Conservation (phyloP, 2,113 vertebrate genomes). For the Vimba vimba region DNA sequence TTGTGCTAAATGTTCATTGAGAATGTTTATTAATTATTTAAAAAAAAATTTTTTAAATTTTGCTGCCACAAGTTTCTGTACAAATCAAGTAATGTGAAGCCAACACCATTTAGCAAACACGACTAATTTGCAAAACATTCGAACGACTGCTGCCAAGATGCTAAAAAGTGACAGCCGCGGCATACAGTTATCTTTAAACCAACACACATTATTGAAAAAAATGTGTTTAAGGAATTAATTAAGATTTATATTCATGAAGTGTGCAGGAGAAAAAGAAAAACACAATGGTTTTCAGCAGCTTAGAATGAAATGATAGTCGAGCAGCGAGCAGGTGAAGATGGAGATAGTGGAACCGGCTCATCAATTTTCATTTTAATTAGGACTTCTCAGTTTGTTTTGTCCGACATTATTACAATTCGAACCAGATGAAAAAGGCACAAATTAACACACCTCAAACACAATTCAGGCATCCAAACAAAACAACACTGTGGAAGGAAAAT, state of each 20-base stretch:
- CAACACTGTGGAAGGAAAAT: conserved; percentile 12
- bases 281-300: conserved; percentile 57
- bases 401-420: conserved; percentile 21
- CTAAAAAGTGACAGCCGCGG: conserved; percentile 59
- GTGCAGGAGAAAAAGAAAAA: conserved; percentile 68
- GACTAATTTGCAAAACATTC: conserved; percentile 49
- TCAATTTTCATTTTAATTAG: conserved; percentile 53
- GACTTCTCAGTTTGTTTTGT: conserved; percentile 33
- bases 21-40: background rate
- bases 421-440: conserved; percentile 4
- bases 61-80: background rate
- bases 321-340: conserved; percentile 67
- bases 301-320: conserved; percentile 60
- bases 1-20: background rate
- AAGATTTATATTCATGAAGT: conserved; percentile 70
- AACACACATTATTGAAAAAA: conserved; percentile 66
- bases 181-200: conserved; percentile 68
- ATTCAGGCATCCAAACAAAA: background rate
- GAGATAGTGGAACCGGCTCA: conserved; percentile 63
- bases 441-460: conserved; percentile 3
- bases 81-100: background rate
- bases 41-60: too few relatives aligned
- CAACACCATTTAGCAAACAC: background rate
- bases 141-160: conserved; percentile 59
- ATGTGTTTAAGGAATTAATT: conserved; percentile 69